These are phyloP conservation scores for Amblyraja radiata DNA, from an alignment of 2,797 vertebrate species.

Conservation along the genomic window DNA sequence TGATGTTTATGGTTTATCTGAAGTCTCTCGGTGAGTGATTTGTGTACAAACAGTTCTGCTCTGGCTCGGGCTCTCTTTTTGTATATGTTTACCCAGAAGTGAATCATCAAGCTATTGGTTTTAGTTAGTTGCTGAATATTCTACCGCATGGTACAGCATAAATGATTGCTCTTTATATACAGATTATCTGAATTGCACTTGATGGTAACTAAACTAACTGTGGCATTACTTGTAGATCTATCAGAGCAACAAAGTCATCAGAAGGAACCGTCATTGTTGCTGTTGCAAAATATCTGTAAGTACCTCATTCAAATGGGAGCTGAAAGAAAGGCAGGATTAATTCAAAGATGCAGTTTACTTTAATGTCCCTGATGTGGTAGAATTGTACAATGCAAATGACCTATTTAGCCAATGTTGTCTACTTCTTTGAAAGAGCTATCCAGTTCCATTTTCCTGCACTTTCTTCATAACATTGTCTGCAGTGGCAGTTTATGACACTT, in stretches of 20 bases:
- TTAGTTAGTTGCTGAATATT: background rate
- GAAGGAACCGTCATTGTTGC: slow-evolving; percentile 95
- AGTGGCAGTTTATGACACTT: too few relatives aligned
- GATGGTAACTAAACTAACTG: slow-evolving; percentile 42
- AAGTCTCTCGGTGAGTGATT: background rate
- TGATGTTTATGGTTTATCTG: background rate
- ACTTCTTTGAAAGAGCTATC: background rate
- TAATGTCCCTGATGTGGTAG: background rate
- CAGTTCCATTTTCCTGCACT: background rate
- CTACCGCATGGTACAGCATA: background rate
- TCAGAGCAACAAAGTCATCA: slow-evolving; percentile 80
- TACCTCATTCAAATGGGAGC: background rate
- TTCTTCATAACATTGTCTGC: background rate
- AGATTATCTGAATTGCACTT: background rate
- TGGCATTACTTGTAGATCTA: slow-evolving; percentile 75
- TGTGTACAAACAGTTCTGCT: background rate
- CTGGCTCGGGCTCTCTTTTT: background rate
- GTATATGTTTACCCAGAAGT: background rate
- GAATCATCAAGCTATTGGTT: background rate
- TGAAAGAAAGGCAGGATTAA: background rate
- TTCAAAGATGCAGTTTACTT: background rate
- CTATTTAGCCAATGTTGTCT: background rate
- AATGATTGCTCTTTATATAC: background rate
- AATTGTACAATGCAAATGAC: background rate
- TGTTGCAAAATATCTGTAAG: slow-evolving; percentile 82